Conservation (phyloP, 2,797 vertebrate species). For the Emys orbicularis region DNA sequence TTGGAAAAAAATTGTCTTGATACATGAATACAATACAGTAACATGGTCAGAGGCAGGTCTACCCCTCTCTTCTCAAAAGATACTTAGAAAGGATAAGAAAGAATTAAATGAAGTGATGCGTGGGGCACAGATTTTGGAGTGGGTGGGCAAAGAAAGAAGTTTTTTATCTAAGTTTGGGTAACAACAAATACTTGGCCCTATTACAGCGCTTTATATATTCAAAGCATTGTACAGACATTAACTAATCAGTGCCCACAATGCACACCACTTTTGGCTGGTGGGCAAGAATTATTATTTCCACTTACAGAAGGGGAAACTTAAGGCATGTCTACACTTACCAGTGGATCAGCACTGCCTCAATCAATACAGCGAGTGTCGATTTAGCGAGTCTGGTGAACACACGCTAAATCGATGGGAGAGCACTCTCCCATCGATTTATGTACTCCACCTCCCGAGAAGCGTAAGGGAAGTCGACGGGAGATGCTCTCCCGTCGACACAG, state of each 20-base stretch:
- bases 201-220: not conserved
- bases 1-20: not conserved
- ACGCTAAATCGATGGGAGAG: too few relatives aligned
- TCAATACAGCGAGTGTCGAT: too few relatives aligned
- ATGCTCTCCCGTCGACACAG: too few relatives aligned
- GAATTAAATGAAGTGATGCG: not conserved
- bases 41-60: not conserved
- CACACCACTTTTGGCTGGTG: not conserved
- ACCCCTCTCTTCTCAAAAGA: not conserved
- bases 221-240: not conserved
- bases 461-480: too few relatives aligned
- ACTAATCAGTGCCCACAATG: not conserved
- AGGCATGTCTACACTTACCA: too few relatives aligned
- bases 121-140: not conserved
- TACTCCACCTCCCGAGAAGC: too few relatives aligned
- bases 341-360: too few relatives aligned
- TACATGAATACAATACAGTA: not conserved
- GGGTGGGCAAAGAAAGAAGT: not conserved
- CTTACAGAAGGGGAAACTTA: accelerated
- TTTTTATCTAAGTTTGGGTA: not conserved
- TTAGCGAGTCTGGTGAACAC: too few relatives aligned
- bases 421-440: too few relatives aligned
- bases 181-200: not conserved
- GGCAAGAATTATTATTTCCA: not conserved
- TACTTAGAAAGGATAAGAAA: not conserved